These are phyloP conservation scores for Acrobasis consociella DNA, from an alignment of 2,888 invertebrate species.

Conservation along the genomic window DNA sequence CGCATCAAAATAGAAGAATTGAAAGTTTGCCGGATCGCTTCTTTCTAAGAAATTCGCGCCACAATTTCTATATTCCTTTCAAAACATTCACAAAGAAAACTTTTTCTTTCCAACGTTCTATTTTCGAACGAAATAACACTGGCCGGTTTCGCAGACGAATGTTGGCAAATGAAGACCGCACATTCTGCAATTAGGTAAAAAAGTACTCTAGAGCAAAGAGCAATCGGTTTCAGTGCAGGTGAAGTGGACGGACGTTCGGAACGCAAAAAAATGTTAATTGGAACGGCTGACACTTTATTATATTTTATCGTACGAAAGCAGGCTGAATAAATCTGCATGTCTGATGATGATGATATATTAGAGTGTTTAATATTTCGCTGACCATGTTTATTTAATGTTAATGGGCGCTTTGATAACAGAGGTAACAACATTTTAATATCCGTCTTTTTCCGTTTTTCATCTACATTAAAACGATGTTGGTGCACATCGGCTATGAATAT, in stretches of 20 bases:
- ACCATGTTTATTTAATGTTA: neutral
- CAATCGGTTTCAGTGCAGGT: slow-evolving; percentile 50
- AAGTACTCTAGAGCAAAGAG: slow-evolving; percentile 49
- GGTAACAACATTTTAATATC: neutral
- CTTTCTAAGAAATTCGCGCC: slow-evolving; percentile 2
- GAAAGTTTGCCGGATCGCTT: neutral
- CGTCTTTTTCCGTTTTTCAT: neutral
- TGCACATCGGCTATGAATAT: neutral
- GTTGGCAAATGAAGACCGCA: slow-evolving; percentile 7
- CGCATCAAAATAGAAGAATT: neutral
- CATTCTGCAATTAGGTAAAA: slow-evolving; percentile 59
- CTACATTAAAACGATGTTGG: neutral
- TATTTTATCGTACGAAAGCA: slow-evolving; percentile 22
- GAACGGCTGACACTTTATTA: slow-evolving; percentile 18
- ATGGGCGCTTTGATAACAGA: neutral
- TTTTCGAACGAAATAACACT: slow-evolving; percentile 10
- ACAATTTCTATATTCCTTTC: slow-evolving; percentile 2
- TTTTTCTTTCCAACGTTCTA: slow-evolving; percentile 26
- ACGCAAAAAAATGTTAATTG: slow-evolving; percentile 11
- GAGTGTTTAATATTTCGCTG: neutral
- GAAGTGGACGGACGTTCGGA: slow-evolving; percentile 4
- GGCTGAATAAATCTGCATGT: slow-evolving; percentile 24
- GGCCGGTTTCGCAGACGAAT: slow-evolving; percentile 28
- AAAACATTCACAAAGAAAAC: neutral
- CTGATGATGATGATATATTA: slow-evolving; percentile 23